Percentiles rank a stretch among this genome's conserved stretches.
phyloP scores from a whole-genome alignment of 1,140 invertebrate species.

The Drosophila biarmipes region DNA sequence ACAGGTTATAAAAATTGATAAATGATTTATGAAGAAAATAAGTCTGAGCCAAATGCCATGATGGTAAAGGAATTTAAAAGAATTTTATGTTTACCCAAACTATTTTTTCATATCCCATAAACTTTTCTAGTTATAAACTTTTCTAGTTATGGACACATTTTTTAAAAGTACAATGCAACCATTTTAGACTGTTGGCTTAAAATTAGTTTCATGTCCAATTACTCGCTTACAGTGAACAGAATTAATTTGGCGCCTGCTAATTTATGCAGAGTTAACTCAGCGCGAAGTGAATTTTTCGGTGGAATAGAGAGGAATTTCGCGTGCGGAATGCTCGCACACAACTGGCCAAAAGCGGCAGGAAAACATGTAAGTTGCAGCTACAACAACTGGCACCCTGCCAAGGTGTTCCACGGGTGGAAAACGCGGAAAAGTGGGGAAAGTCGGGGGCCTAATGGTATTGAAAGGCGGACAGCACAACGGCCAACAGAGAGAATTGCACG shows the following conservation, averaged over 20 bases:
- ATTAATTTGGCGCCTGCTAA: slow-evolving; percentile 26
- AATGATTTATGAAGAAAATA: too few relatives aligned
- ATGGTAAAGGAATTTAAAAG: too few relatives aligned
- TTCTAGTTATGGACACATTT: too few relatives aligned
- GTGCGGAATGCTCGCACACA: slow-evolving; percentile 21
- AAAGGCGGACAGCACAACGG: slow-evolving; percentile 56
- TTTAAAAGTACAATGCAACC: neutral
- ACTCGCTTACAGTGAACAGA: slow-evolving; percentile 4
- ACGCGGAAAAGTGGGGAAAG: neutral
- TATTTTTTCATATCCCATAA: too few relatives aligned
- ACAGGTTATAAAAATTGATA: too few relatives aligned
- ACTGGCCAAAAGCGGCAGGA: slow-evolving; percentile 24
- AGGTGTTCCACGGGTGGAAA: slow-evolving; percentile 22
- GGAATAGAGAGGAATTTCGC: slow-evolving; percentile 20
- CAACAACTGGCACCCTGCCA: slow-evolving; percentile 56
- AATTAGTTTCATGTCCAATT: slow-evolving; percentile 15
- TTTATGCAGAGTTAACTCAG: slow-evolving; percentile 28
- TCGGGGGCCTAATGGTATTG: slow-evolving; percentile 56
- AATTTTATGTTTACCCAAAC: too few relatives aligned
- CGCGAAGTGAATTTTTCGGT: slow-evolving; percentile 15
- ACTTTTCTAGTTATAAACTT: too few relatives aligned
- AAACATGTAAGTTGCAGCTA: slow-evolving; percentile 30
- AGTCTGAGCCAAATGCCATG: too few relatives aligned
- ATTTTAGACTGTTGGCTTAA: neutral
- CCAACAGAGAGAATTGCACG: slow-evolving; percentile 69